A percentile compares a stretch with the other conserved stretches of the same genome.
Conservation (phyloP, 2,113 vertebrate genomes). For the Bucco capensis region DNA sequence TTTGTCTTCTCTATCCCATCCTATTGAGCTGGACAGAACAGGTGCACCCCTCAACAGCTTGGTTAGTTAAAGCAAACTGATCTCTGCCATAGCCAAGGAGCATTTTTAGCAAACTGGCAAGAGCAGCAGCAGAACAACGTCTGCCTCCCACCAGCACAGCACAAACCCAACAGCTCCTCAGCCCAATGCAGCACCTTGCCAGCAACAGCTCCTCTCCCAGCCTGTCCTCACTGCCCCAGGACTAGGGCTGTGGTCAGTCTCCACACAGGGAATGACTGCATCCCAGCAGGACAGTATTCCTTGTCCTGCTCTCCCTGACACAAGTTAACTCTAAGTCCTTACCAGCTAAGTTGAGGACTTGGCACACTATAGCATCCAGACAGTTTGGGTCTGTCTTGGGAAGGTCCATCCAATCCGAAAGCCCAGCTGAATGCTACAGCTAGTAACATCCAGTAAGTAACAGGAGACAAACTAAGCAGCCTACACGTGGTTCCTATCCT, state of each 20-base stretch:
- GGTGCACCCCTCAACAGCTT: not conserved
- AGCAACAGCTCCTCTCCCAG: not conserved
- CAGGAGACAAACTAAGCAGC: not conserved
- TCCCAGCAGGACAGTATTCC: not conserved
- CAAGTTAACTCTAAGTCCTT: not conserved
- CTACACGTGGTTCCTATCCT: not conserved
- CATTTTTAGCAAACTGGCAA: not conserved
- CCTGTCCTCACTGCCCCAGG: not conserved
- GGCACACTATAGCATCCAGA: not conserved
- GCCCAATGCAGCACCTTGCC: not conserved
- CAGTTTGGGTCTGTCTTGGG: not conserved
- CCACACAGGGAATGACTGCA: too few species aligned
- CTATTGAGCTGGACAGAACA: not conserved
- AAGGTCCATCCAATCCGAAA: not conserved
- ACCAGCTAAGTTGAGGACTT: fast-evolving
- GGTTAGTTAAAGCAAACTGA: not conserved
- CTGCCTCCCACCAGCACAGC: not conserved
- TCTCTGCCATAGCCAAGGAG: not conserved
- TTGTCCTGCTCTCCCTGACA: not conserved
- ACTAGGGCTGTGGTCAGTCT: not conserved
- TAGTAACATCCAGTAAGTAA: not conserved
- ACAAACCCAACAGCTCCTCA: not conserved
- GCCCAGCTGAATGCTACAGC: not conserved
- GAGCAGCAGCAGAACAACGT: not conserved
- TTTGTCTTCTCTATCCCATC: not conserved